phyloP scores from a whole-genome alignment of 2,888 invertebrate genomes.

The Omphaloscelis lunosa region DNA sequence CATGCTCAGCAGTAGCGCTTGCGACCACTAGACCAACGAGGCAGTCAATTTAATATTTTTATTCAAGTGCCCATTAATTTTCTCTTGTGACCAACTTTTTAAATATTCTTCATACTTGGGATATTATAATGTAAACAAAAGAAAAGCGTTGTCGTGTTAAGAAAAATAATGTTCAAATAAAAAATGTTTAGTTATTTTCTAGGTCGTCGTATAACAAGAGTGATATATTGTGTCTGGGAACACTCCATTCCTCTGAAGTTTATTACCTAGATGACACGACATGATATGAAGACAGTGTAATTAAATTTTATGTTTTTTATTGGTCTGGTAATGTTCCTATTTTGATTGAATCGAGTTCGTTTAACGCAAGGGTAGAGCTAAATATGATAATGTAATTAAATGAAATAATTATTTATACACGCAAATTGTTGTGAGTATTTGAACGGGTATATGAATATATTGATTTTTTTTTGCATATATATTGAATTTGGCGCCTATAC shows the following conservation, averaged over 20 bases:
- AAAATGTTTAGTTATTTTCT: constrained; percentile 31
- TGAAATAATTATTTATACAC: not conserved
- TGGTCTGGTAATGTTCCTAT: constrained; percentile 16
- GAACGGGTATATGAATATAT: not conserved
- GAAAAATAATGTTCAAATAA: constrained; percentile 19
- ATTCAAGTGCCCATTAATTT: not conserved
- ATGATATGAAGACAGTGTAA: constrained; percentile 31
- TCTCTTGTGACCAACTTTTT: too few species aligned
- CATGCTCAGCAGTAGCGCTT: too few species aligned
- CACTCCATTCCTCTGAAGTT: constrained; percentile 32
- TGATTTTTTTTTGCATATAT: not conserved
- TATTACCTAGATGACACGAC: constrained; percentile 47
- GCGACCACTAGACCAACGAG: too few species aligned
- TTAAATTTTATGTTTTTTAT: constrained; percentile 53
- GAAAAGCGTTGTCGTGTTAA: constrained; percentile 1
- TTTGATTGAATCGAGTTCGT: constrained; percentile 8
- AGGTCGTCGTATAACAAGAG: constrained; percentile 5
- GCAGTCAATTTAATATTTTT: too few species aligned
- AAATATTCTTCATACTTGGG: not conserved
- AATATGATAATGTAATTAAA: not conserved
- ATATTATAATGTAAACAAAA: constrained; percentile 13
- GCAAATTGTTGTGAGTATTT: not conserved
- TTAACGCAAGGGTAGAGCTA: not conserved
- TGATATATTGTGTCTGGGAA: constrained; percentile 37
- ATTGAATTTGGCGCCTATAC: not conserved